Evolutionary conservation across 2,797 vertebrate species (phyloP), one percentile per base, ranked within the genome.

Genomic region (Simalia tracyae): DNA sequence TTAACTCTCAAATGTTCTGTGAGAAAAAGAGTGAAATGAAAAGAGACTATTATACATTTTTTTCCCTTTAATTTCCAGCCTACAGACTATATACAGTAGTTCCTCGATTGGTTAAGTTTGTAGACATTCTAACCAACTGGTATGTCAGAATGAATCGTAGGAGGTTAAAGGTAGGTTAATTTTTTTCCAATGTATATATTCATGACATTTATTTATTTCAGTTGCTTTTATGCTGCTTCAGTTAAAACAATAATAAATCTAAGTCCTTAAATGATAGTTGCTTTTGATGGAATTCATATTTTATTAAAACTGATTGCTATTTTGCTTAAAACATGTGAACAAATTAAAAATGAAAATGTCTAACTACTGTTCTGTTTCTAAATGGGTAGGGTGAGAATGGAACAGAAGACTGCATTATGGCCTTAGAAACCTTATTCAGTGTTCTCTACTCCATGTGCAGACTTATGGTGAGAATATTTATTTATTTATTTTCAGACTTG

Each of bases 121-220:
- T 99, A 92, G 99, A 99, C 96, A 97, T 98, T 97, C 98, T 99
- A 91, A 99, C 99, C 95, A 99, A 99, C 96, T 99, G 99, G 99
- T 99, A 99, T 4, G 98, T 99, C 92, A 97, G 99, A 95, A 99
- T 98, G 97, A 99, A 99, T 97, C 98, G 99, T 90, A 98, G 98
- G 93, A 98, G 99, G 19, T 97, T 99, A 87, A 99, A 99, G 98
- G 99, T 99, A 97, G 97, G 98, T 68, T n/a, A 2, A 63, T 91
- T 46, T 87, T 89, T 2, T 59, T 24, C 11, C 28, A 12, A 19
- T 36, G 0, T 3, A 1, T 63, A 3, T 63, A 84, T 84, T 5
- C 88, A 31, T 36, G 46, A 57, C 8, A 15, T 17, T 6, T 85
- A 26, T 46, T 42, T 22, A 81, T 81, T 81, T 81, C 17, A 42